A percentile compares a stretch with the other conserved stretches of the same genome.
phyloP scores from a whole-genome alignment of 2,797 vertebrate species.

The Microctenopoma lineatum region DNA sequence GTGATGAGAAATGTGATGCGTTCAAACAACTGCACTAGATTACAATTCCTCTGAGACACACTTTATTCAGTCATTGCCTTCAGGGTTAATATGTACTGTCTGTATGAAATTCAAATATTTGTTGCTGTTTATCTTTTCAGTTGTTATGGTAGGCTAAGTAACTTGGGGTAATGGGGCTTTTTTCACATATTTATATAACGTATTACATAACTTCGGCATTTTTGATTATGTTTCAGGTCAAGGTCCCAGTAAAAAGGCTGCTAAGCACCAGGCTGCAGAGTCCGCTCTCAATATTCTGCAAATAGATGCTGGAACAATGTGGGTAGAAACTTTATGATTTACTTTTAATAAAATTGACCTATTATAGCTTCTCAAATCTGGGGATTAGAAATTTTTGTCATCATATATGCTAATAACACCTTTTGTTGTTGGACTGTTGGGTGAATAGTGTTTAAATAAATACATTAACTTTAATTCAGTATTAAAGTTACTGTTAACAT shows the following conservation, averaged over 20 bases:
- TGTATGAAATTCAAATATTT: neutral
- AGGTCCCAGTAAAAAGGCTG: slow-evolving; percentile 91
- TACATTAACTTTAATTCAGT: neutral
- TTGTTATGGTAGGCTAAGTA: neutral
- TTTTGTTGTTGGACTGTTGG: neutral
- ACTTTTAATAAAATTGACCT: too few species aligned
- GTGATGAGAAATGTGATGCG: slow-evolving; percentile 19
- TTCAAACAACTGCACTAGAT: slow-evolving; percentile 1
- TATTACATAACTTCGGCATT: neutral
- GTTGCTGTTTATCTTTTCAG: neutral
- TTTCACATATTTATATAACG: neutral
- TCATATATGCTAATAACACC: neutral
- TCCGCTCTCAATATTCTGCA: slow-evolving; percentile 86
- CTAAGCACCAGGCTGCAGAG: slow-evolving; percentile 91
- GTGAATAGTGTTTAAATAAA: neutral
- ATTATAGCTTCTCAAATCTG: neutral
- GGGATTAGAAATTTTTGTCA: neutral
- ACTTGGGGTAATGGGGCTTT: neutral
- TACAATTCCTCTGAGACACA: neutral
- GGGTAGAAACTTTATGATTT: slow-evolving; percentile 63
- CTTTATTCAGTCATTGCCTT: neutral
- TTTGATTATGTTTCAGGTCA: slow-evolving; percentile 80
- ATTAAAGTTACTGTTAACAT: neutral
- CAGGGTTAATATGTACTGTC: neutral
- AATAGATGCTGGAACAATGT: slow-evolving; percentile 74